Percentiles rank a stretch among this genome's conserved stretches.
phyloP scores from a whole-genome alignment of 2,113 vertebrate genomes.

The Phalacrocorax aristotelis region DNA sequence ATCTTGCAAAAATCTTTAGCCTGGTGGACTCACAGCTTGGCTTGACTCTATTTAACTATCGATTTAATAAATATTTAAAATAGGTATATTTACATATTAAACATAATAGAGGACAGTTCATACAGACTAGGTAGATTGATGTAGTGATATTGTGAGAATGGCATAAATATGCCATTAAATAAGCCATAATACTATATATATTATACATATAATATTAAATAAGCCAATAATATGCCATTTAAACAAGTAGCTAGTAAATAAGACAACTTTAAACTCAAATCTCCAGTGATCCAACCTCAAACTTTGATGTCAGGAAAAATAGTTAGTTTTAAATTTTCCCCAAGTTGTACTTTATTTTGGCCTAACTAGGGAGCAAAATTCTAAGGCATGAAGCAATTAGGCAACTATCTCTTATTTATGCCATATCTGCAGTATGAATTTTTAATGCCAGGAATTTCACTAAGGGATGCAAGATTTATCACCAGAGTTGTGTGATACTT shows the following conservation, averaged over 20 bases:
- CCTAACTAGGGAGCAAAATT: conserved; percentile 4
- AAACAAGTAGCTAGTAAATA: background rate
- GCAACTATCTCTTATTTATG: background rate
- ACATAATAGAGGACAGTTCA: background rate
- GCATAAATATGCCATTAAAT: background rate
- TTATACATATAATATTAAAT: no score
- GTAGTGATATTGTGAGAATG: background rate
- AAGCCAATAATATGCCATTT: no score
- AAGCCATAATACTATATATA: no score
- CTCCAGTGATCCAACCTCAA: background rate
- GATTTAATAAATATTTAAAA: background rate
- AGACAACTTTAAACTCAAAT: background rate
- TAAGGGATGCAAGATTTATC: background rate
- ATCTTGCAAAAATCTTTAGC: background rate
- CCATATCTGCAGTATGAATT: background rate
- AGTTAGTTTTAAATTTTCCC: background rate
- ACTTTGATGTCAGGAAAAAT: background rate
- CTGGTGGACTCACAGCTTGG: background rate
- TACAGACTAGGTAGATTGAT: background rate
- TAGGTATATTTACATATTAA: background rate
- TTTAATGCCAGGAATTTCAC: background rate
- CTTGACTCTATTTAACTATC: background rate
- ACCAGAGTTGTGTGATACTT: background rate
- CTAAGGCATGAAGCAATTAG: conserved; percentile 27
- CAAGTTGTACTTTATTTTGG: background rate